Conservation (phyloP, 2,113 vertebrate species). For the Mus musculus region GRCm39 chr15:26334501-26335000, state of each 20-base stretch:
- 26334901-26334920: background rate
- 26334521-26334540: too few species aligned
- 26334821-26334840: background rate
- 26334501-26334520: too few species aligned
- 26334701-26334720: conserved; percentile 18
- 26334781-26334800: background rate
- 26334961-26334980: background rate
- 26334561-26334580: background rate
- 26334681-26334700: background rate
- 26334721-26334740: background rate
- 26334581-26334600: conserved; percentile 18
- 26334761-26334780: background rate
- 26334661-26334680: background rate
- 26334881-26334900: background rate
- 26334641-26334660: conserved; percentile 15
- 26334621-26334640: conserved; percentile 31
- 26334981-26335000: fast-evolving
- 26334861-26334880: background rate
- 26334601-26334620: background rate
- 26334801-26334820: background rate
- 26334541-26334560: background rate
- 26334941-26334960: background rate
- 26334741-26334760: background rate
- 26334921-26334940: background rate
- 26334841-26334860: conserved; percentile 19